These are phyloP conservation scores for Metacarcinus magister DNA, from an alignment of 2,888 invertebrate genomes.

Conservation along the genomic window DNA sequence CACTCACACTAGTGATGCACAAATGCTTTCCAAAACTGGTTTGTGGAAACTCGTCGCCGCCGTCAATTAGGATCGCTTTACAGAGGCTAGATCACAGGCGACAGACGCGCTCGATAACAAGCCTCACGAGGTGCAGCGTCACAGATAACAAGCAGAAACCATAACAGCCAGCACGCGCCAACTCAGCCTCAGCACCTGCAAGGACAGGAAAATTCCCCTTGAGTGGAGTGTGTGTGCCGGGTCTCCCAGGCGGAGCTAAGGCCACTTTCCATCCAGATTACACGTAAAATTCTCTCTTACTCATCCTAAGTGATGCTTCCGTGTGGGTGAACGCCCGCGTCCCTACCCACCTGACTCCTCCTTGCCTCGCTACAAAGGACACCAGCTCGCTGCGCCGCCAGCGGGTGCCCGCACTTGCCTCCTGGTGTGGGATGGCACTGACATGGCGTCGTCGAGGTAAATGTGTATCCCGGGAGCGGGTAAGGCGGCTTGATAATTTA, in stretches of 20 bases:
- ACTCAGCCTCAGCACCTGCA: not conserved
- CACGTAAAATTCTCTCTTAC: constrained; percentile 65
- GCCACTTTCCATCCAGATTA: constrained; percentile 60
- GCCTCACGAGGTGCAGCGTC: constrained; percentile 17
- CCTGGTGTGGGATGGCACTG: constrained; percentile 43
- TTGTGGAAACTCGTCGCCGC: constrained; percentile 35
- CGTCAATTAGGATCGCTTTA: constrained; percentile 48
- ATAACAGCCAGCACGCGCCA: not conserved
- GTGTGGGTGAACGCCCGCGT: constrained; percentile 44
- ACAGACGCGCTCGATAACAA: constrained; percentile 7
- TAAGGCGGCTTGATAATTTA: constrained; percentile 70
- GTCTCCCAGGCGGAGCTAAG: constrained; percentile 36
- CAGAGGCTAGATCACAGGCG: constrained; percentile 9
- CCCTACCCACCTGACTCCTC: not conserved
- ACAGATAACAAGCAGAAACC: not conserved
- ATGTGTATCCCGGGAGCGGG: constrained; percentile 63
- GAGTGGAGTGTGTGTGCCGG: not conserved
- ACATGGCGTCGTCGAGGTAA: constrained; percentile 47
- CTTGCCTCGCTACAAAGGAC: not conserved
- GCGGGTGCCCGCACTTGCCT: constrained; percentile 6
- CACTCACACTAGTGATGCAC: not conserved
- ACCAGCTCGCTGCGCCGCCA: not conserved
- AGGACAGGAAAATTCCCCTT: not conserved
- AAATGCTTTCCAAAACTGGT: not conserved
- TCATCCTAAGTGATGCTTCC: constrained; percentile 55